A percentile compares a stretch with the other conserved stretches of the same genome.
These are phyloP conservation scores for Anniella stebbinsi DNA, from an alignment of 2,797 vertebrate species.

Conservation along the genomic window DNA sequence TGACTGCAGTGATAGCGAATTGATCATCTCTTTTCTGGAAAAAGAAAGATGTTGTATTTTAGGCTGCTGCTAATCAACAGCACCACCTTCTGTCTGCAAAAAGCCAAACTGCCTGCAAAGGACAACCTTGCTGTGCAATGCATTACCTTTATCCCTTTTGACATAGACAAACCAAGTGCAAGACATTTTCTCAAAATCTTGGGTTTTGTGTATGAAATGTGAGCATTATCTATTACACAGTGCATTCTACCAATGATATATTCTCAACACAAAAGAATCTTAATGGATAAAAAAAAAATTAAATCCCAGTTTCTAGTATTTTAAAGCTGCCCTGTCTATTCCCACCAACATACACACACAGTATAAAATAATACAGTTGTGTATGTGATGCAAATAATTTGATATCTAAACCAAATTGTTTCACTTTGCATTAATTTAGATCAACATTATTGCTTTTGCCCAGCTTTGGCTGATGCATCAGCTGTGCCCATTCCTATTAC, in stretches of 20 bases:
- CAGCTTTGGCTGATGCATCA: background rate
- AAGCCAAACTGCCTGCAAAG: background rate
- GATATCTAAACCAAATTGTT: conserved; percentile 28
- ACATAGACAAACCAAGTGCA: conserved; percentile 2
- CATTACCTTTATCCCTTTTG: background rate
- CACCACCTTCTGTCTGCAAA: conserved; percentile 74
- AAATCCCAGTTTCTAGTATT: background rate
- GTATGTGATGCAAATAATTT: background rate
- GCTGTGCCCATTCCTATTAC: background rate
- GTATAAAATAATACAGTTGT: background rate
- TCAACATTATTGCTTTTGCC: background rate
- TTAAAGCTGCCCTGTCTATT: fast-evolving
- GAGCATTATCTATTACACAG: conserved; percentile 30
- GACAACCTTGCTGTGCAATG: fast-evolving
- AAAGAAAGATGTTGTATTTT: background rate
- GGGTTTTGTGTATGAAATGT: conserved; percentile 23
- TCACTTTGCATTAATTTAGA: background rate
- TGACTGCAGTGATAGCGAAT: conserved; percentile 52
- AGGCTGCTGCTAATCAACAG: conserved; percentile 74
- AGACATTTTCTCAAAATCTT: conserved; percentile 4
- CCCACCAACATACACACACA: background rate
- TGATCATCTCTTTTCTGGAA: conserved; percentile 52
- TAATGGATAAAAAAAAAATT: conserved; percentile 33
- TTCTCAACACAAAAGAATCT: background rate
- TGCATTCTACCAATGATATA: conserved; percentile 14